Conservation (phyloP, 2,888 invertebrate genomes). For the Hoplodrina blanda region DNA sequence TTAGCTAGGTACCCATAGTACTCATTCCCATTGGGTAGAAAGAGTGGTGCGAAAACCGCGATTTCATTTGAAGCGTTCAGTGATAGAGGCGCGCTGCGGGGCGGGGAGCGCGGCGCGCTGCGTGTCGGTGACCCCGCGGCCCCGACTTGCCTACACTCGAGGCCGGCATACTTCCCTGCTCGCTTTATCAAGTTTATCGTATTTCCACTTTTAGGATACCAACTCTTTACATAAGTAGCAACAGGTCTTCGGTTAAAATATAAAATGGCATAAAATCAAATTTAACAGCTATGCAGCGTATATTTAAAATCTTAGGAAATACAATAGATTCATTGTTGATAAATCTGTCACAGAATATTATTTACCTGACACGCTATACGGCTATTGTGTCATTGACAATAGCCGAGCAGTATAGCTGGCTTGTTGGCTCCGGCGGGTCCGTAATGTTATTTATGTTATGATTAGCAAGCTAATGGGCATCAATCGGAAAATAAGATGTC, state of each 20-base stretch:
- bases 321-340: slow-evolving; percentile 18
- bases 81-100: slow-evolving; percentile 65
- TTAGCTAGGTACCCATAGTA: slow-evolving; percentile 22
- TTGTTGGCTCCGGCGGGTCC: not conserved
- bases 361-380: slow-evolving; percentile 18
- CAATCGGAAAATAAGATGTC: slow-evolving; percentile 4
- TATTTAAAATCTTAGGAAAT: slow-evolving; percentile 1
- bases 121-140: slow-evolving; percentile 88
- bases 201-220: slow-evolving; percentile 53
- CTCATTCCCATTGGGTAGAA: slow-evolving; percentile 49
- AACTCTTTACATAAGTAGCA: slow-evolving; percentile 16
- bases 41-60: slow-evolving; percentile 60
- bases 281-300: not conserved
- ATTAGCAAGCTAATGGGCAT: slow-evolving; percentile 16
- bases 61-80: slow-evolving; percentile 69
- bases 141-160: slow-evolving; percentile 79
- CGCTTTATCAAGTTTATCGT: slow-evolving; percentile 66
- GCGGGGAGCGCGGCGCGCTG: slow-evolving; percentile 69
- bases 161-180: slow-evolving; percentile 76
- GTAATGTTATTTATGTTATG: slow-evolving; percentile 26
- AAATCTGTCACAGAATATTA: slow-evolving; percentile 8
- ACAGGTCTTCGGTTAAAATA: slow-evolving; percentile 19
- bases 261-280: not conserved
- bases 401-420: slow-evolving; percentile 3
- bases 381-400: slow-evolving; percentile 24